These are phyloP conservation scores for Diaperis boleti DNA, from an alignment of 2,888 invertebrate genomes.

Conservation along the genomic window DNA sequence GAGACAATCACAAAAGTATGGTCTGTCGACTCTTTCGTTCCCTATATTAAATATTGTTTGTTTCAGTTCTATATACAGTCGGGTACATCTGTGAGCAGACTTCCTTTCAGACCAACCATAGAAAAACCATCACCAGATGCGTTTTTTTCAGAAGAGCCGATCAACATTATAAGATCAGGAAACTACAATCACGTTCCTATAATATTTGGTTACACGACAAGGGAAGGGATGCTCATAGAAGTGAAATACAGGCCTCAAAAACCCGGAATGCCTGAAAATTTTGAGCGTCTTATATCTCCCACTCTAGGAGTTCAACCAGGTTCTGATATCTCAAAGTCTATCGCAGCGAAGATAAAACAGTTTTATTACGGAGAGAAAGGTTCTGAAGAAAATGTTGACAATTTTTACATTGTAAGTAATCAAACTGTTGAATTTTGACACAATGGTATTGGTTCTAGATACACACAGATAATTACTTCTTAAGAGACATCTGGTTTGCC, in stretches of 20 bases:
- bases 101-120: conserved; percentile 39
- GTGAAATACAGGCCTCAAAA: background rate
- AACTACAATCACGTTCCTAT: conserved; percentile 53
- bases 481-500: conserved; percentile 46
- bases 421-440: conserved; percentile 6
- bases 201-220: conserved; percentile 52
- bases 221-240: conserved; percentile 53
- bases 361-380: conserved; percentile 56
- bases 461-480: conserved; percentile 55
- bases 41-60: too few species aligned
- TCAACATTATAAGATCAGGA: conserved; percentile 48
- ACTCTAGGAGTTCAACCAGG: conserved; percentile 51
- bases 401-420: conserved; percentile 15
- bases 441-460: conserved; percentile 47
- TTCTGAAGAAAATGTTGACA: conserved; percentile 49
- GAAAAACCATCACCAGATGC: conserved; percentile 46
- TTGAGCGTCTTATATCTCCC: conserved; percentile 50
- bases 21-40: too few species aligned
- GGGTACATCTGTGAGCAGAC: background rate
- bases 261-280: conserved; percentile 44
- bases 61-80: background rate
- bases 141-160: conserved; percentile 50
- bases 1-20: conserved; percentile 46
- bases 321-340: conserved; percentile 45
- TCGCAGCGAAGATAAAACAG: conserved; percentile 52